phyloP scores from a whole-genome alignment of 1,140 invertebrate genomes.

The Heliconius nattereri region DNA sequence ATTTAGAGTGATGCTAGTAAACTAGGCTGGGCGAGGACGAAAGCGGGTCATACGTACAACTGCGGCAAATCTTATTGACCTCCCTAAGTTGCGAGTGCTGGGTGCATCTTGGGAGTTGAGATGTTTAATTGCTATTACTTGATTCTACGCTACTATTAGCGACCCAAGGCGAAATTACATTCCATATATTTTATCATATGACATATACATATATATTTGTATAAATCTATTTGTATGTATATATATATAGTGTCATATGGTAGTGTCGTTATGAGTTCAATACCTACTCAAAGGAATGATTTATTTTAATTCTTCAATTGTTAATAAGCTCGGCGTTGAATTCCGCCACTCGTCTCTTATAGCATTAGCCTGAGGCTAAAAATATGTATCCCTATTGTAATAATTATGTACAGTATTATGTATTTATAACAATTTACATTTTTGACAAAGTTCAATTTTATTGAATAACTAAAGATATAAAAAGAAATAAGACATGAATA shows the following conservation, averaged over 20 bases:
- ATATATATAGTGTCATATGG: not conserved
- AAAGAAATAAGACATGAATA: no score
- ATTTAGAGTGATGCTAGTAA: slow-evolving; percentile 10
- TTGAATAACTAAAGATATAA: no score
- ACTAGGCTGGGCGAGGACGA: slow-evolving; percentile 17
- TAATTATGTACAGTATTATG: no score
- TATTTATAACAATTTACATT: no score
- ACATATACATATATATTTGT: not conserved
- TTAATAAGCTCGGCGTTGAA: no score
- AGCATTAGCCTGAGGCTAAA: no score
- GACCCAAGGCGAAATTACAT: not conserved
- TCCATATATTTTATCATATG: not conserved
- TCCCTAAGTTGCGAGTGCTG: slow-evolving; percentile 3
- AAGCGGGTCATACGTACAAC: slow-evolving; percentile 50
- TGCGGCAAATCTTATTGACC: slow-evolving; percentile 53
- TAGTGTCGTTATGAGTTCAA: no score
- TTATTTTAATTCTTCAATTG: no score
- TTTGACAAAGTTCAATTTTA: no score
- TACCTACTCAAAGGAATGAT: no score
- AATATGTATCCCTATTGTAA: no score
- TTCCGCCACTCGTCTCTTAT: no score
- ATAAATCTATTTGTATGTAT: not conserved
- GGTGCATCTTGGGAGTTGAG: not conserved
- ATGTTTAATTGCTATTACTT: not conserved
- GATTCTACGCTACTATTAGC: not conserved